Conservation (phyloP, 2,888 invertebrate species). For the Biston stratarius region DNA sequence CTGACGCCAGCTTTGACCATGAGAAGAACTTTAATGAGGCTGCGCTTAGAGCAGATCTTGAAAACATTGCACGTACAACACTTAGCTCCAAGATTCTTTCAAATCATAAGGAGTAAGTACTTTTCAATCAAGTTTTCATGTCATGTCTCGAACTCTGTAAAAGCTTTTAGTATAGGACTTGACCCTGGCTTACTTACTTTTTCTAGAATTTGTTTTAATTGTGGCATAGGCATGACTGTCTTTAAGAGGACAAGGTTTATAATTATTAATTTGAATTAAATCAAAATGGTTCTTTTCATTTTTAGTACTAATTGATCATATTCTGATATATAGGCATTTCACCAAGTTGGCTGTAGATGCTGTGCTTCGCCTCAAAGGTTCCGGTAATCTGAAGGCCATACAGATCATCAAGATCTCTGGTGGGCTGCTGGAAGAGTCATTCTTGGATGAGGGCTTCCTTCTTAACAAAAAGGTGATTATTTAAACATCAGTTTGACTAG, state of each 20-base stretch:
- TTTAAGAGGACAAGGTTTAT: no score
- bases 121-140: slow-evolving; percentile 4
- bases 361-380: slow-evolving; percentile 97
- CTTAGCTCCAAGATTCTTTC: slow-evolving; percentile 98
- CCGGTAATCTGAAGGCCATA: slow-evolving; percentile 97
- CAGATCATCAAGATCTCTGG: slow-evolving; percentile 99
- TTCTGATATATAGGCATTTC: slow-evolving; percentile 89
- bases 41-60: slow-evolving; percentile 93
- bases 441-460: slow-evolving; percentile 97
- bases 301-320: neutral
- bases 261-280: no score
- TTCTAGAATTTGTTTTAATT: neutral
- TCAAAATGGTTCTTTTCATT: neutral
- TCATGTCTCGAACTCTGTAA: no score
- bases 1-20: slow-evolving; percentile 93
- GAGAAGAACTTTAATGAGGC: slow-evolving; percentile 89
- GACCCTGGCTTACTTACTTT: no score
- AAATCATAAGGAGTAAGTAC: slow-evolving; percentile 95
- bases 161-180: no score
- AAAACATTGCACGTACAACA: slow-evolving; percentile 99
- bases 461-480: slow-evolving; percentile 94
- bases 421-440: slow-evolving; percentile 97
- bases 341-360: slow-evolving; percentile 98
- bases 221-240: no score
- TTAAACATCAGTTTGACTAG: no score